Evolutionary conservation across 1,140 invertebrate genomes (phyloP).

Genomic region (Drosophila eugracilis): DNA sequence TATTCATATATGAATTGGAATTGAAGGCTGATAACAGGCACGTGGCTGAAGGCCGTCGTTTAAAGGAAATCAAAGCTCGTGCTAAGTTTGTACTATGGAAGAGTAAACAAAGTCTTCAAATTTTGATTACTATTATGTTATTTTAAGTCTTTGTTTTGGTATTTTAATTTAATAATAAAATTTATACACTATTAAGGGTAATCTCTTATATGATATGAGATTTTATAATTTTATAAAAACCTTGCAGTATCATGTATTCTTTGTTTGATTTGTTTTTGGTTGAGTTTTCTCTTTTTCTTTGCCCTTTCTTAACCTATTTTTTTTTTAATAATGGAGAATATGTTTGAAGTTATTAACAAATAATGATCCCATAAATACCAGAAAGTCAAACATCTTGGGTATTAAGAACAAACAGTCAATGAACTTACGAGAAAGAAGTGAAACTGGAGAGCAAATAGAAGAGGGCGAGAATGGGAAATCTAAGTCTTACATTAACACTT

Average conservation of each 20-base stretch:
- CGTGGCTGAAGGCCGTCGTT: conserved; percentile 27
- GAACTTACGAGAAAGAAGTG: conserved; percentile 1
- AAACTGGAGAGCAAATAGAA: conserved; percentile 20
- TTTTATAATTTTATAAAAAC: no score
- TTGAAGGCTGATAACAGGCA: conserved; percentile 31
- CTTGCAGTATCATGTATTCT: no score
- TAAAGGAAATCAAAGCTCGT: not conserved
- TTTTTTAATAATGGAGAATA: not conserved
- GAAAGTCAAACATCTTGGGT: conserved; percentile 10
- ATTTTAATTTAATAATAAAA: no score
- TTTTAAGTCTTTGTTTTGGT: no score
- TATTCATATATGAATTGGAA: conserved; percentile 30
- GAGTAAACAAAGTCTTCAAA: no score
- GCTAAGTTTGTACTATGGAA: no score
- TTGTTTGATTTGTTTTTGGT: no score
- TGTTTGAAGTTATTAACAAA: conserved; percentile 6
- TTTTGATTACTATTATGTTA: no score
- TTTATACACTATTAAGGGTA: no score
- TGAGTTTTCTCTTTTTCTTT: not conserved
- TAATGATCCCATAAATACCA: conserved; percentile 6
- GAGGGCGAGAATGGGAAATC: not conserved
- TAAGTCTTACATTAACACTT: conserved; percentile 30
- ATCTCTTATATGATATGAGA: no score
- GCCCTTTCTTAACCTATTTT: not conserved
- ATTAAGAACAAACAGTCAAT: conserved; percentile 1